A percentile compares a stretch with the other conserved stretches of the same genome.
Conservation (phyloP, 2,797 vertebrate species). For the Liasis olivaceus region DNA sequence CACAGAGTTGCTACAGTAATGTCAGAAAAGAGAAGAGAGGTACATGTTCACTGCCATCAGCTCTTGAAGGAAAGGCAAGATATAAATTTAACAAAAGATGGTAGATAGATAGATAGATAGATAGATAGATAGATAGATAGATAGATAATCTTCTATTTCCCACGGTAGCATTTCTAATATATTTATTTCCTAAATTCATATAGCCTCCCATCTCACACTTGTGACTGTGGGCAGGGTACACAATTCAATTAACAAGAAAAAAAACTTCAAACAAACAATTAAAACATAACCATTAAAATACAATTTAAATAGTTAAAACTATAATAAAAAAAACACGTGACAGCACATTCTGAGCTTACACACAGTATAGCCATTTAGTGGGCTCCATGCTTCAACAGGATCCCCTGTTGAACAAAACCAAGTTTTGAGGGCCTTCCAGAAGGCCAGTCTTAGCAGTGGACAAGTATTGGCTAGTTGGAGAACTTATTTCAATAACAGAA, state of each 20-base stretch:
- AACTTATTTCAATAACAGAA: background rate
- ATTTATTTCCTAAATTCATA: too few species aligned
- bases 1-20: background rate
- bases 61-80: background rate
- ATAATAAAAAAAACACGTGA: background rate
- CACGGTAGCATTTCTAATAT: too few species aligned
- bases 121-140: too few species aligned
- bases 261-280: background rate
- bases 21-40: background rate
- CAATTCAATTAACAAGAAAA: background rate
- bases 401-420: background rate
- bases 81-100: background rate
- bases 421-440: background rate
- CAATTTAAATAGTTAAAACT: background rate
- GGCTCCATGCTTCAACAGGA: background rate
- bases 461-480: background rate
- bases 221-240: background rate
- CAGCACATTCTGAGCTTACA: background rate
- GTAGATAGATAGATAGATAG: too few species aligned
- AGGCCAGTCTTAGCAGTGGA: background rate
- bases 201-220: background rate
- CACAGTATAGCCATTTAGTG: background rate
- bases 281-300: background rate
- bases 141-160: too few species aligned
- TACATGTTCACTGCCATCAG: background rate